Evolutionary conservation across 1,140 invertebrate genomes (phyloP).

Genomic region (Pachypeltis micranthus): DNA sequence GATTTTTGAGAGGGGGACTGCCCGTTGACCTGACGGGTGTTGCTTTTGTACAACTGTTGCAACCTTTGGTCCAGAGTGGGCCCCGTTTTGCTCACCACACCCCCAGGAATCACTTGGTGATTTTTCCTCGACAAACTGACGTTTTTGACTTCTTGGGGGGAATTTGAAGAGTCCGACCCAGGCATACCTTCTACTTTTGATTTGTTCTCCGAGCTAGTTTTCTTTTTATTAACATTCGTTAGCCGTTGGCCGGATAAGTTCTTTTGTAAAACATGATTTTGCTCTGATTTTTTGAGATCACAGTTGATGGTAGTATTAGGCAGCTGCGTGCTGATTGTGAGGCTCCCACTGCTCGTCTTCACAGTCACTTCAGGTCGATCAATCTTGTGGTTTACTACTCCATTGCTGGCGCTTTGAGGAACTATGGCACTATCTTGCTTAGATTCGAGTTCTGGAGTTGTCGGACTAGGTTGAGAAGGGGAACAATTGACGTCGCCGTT

Average conservation of each 20-base stretch:
- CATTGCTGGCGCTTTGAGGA: not conserved
- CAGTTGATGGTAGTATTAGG: not conserved
- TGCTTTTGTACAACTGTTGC: conserved; percentile 18
- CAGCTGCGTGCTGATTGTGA: conserved; percentile 9
- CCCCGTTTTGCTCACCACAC: conserved; percentile 12
- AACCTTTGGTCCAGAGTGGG: conserved; percentile 19
- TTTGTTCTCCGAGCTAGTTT: not conserved
- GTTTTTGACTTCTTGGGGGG: not conserved
- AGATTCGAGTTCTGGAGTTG: not conserved
- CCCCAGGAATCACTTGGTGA: conserved; percentile 1
- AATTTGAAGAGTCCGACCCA: too few species aligned
- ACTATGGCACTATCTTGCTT: not conserved
- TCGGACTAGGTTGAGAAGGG: not conserved
- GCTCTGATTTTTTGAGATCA: not conserved
- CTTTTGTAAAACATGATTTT: not conserved
- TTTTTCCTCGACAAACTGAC: not conserved
- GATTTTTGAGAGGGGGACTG: not conserved
- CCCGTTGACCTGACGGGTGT: not conserved
- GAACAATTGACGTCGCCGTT: not conserved
- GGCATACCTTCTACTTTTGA: too few species aligned
- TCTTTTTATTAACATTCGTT: not conserved
- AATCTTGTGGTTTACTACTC: not conserved
- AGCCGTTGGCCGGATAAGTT: not conserved
- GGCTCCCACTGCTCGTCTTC: conserved; percentile 16
- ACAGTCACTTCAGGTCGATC: conserved; percentile 14